Conservation (phyloP, 2,888 invertebrate genomes). For the Lymantria dispar region DNA sequence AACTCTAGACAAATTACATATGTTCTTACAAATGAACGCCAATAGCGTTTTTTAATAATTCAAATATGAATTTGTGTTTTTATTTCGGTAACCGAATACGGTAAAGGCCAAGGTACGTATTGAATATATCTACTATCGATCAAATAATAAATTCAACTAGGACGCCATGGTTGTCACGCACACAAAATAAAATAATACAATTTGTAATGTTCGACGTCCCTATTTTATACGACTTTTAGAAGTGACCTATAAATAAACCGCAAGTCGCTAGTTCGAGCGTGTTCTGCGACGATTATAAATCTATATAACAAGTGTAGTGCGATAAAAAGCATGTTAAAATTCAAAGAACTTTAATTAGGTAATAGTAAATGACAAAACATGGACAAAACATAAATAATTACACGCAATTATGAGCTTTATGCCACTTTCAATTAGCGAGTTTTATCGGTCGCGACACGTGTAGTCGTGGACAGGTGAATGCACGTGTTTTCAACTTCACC, state of each 20-base stretch:
- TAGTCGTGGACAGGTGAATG: slow-evolving; percentile 44
- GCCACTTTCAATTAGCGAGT: slow-evolving; percentile 50
- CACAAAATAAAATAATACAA: slow-evolving; percentile 40
- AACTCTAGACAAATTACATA: too few relatives aligned
- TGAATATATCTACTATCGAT: slow-evolving; percentile 35
- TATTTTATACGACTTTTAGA: slow-evolving; percentile 35
- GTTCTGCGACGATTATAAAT: slow-evolving; percentile 42
- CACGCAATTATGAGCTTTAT: slow-evolving; percentile 39
- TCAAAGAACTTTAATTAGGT: slow-evolving; percentile 59
- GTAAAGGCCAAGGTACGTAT: slow-evolving; percentile 22
- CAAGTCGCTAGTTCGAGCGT: slow-evolving; percentile 32
- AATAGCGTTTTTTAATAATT: not conserved
- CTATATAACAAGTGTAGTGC: slow-evolving; percentile 36
- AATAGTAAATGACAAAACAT: slow-evolving; percentile 48
- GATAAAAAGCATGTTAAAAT: slow-evolving; percentile 46
- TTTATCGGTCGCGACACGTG: slow-evolving; percentile 38
- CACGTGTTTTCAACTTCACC: slow-evolving; percentile 30
- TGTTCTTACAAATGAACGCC: too few relatives aligned
- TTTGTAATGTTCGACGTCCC: slow-evolving; percentile 39
- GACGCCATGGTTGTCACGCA: slow-evolving; percentile 35
- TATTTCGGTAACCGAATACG: slow-evolving; percentile 14
- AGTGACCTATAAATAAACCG: slow-evolving; percentile 27
- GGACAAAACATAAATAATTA: slow-evolving; percentile 42
- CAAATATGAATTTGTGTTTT: slow-evolving; percentile 19
- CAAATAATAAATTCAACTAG: slow-evolving; percentile 43